These are phyloP conservation scores for Zaprionus inermis DNA, from an alignment of 1,140 invertebrate genomes.

Conservation along the genomic window DNA sequence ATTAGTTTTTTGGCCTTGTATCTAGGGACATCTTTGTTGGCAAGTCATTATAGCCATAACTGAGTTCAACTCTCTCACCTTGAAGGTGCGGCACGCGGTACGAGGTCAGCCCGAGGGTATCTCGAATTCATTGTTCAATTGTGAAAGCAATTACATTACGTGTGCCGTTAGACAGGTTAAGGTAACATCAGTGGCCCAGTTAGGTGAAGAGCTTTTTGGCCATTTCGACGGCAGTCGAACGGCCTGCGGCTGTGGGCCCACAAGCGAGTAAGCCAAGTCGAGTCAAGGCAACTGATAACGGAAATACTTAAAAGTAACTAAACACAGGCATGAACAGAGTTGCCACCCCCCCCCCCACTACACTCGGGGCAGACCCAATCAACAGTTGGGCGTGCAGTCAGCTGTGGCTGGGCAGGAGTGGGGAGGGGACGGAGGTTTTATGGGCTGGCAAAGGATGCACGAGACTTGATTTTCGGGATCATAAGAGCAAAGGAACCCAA, in stretches of 20 bases:
- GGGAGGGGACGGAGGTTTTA: neutral
- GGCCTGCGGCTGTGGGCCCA: constrained; percentile 50
- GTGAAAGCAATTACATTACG: constrained; percentile 68
- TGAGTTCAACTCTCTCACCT: neutral
- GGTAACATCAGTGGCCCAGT: constrained; percentile 35
- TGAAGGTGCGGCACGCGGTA: neutral
- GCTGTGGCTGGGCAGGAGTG: neutral
- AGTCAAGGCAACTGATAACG: constrained; percentile 41
- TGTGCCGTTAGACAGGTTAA: constrained; percentile 17
- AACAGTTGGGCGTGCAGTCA: constrained; percentile 51
- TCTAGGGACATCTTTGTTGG: constrained; percentile 1
- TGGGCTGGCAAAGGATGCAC: neutral
- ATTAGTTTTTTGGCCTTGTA: neutral
- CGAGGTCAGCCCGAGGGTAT: constrained; percentile 25
- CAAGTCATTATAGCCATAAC: constrained; percentile 18
- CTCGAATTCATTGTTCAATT: constrained; percentile 67
- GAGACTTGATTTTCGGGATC: constrained; percentile 12
- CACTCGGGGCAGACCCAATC: constrained; percentile 48
- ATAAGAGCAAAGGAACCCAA: constrained; percentile 3
- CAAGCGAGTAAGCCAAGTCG: too few relatives aligned
- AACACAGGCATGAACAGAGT: too few relatives aligned
- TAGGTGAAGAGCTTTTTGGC: constrained; percentile 31
- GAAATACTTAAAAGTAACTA: constrained; percentile 5
- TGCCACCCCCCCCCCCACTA: neutral
- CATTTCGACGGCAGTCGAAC: constrained; percentile 15